Evolutionary conservation across 2,113 vertebrate genomes (phyloP).

Genomic region (Dipodomys ordii): DNA sequence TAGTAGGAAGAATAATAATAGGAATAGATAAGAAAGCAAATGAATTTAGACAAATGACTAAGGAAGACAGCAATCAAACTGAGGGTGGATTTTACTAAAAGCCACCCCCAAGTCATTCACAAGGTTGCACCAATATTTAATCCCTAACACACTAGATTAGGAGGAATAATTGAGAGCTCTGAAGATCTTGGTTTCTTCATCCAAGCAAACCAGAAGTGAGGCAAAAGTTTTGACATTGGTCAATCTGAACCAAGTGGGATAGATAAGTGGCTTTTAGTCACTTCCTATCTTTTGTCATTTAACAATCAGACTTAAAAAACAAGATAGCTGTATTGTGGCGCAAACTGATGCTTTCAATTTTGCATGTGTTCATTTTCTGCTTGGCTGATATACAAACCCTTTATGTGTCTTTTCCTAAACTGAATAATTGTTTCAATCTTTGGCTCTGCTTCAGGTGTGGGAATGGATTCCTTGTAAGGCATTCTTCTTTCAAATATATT

Average conservation of each 20-base stretch:
- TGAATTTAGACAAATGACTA: background rate
- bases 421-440: slow-evolving; percentile 51
- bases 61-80: background rate
- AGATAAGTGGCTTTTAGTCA: slow-evolving; percentile 26
- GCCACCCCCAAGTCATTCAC: background rate
- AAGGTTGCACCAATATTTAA: background rate
- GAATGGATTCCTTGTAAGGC: background rate
- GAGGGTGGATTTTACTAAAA: background rate
- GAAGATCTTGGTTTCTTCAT: background rate
- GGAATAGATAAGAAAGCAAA: background rate
- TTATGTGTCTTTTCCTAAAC: slow-evolving; percentile 46
- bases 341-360: slow-evolving; percentile 49
- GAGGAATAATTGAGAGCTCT: background rate
- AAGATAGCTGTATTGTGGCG: background rate
- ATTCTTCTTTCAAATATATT: slow-evolving; percentile 38
- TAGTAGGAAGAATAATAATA: background rate
- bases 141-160: background rate
- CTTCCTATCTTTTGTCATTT: slow-evolving; percentile 16
- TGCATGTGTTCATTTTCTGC: slow-evolving; percentile 36
- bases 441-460: background rate
- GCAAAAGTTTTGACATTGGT: background rate
- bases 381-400: slow-evolving; percentile 21
- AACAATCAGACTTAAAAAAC: background rate
- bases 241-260: background rate
- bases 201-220: background rate